Conservation (phyloP, 2,888 invertebrate species). For the Azorinus chamasolen region DNA sequence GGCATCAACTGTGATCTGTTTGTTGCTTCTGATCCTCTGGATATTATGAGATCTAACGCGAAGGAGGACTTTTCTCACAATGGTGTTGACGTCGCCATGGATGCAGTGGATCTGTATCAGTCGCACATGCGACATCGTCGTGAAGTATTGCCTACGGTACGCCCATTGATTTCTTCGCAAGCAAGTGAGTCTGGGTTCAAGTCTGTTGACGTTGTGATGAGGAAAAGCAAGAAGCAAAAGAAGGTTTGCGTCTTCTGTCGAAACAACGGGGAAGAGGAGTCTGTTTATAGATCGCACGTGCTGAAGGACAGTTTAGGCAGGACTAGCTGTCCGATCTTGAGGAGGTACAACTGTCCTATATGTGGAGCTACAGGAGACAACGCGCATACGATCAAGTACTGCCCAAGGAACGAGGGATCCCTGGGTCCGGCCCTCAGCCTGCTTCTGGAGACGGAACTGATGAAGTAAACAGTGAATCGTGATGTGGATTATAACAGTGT, state of each 20-base stretch:
- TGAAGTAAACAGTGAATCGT: too few relatives aligned
- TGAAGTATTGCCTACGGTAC: not conserved
- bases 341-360: conserved; percentile 90
- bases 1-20: not conserved
- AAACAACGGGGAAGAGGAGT: conserved; percentile 91
- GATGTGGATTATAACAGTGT: too few relatives aligned
- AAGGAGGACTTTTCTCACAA: conserved; percentile 65
- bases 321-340: conserved; percentile 91
- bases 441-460: not conserved
- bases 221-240: conserved; percentile 55
- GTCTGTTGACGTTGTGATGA: conserved; percentile 50
- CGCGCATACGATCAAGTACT: conserved; percentile 93
- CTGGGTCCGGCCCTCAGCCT: conserved; percentile 19
- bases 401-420: conserved; percentile 85
- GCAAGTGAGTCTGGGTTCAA: conserved; percentile 9
- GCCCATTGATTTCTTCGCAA: conserved; percentile 1
- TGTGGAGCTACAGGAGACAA: conserved; percentile 91
- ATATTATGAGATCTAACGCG: conserved; percentile 23
- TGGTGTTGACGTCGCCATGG: conserved; percentile 67
- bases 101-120: conserved; percentile 70
- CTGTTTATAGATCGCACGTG: conserved; percentile 89
- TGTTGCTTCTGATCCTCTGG: conserved; percentile 1
- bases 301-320: conserved; percentile 90
- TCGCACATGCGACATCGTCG: conserved; percentile 53
- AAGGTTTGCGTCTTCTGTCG: conserved; percentile 91